These are phyloP conservation scores for Enteromius thamalakanensis DNA, from an alignment of 2,797 vertebrate genomes.

Conservation along the genomic window DNA sequence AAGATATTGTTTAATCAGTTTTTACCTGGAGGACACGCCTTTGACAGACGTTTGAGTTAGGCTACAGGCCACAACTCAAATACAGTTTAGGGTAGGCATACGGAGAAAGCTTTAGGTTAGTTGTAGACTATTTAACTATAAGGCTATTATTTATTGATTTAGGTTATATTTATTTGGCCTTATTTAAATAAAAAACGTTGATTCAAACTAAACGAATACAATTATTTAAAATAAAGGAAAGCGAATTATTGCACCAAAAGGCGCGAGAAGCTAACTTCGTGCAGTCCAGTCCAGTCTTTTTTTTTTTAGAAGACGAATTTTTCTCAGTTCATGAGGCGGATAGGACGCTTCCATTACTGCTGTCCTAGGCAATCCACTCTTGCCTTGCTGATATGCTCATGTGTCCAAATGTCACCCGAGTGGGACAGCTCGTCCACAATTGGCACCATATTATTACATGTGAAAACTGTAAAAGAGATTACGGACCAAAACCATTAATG, in stretches of 20 bases:
- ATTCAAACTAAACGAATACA: not conserved
- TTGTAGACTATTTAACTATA: not conserved
- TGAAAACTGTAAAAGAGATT: constrained; percentile 53
- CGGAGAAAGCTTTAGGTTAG: not conserved
- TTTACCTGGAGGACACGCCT: not conserved
- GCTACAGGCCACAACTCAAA: not conserved
- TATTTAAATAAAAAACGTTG: not conserved
- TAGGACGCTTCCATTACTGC: constrained; percentile 17
- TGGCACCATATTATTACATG: constrained; percentile 47
- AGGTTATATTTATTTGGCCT: not conserved
- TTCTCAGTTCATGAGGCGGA: not conserved
- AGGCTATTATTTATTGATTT: not conserved
- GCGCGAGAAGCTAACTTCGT: not conserved
- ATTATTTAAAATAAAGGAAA: not conserved
- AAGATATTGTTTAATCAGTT: constrained; percentile 11
- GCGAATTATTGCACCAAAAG: constrained; percentile 1
- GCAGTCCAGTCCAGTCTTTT: not conserved
- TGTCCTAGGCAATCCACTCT: constrained; percentile 20
- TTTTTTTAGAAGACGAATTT: not conserved
- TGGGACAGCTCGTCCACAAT: constrained; percentile 19
- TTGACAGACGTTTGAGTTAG: not conserved
- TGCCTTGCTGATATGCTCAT: constrained; percentile 33
- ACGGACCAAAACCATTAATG: constrained; percentile 50
- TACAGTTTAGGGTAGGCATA: not conserved
- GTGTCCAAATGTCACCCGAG: constrained; percentile 41